phyloP scores from a whole-genome alignment of 2,888 invertebrate genomes.

The Cremastinae sp. region DNA sequence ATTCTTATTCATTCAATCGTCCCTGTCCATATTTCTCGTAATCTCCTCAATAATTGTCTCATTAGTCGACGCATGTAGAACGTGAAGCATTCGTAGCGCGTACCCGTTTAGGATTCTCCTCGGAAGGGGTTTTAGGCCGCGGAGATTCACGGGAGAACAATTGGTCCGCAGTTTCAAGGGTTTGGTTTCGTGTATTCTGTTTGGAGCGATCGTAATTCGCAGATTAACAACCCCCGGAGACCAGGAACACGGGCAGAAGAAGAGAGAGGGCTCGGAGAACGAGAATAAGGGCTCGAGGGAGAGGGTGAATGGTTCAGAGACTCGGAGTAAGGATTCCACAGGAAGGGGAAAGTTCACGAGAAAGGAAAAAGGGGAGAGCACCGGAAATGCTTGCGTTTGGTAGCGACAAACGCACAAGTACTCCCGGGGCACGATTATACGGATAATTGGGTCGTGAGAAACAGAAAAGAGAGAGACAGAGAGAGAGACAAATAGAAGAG shows the following conservation, averaged over 20 bases:
- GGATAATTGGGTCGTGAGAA: slow-evolving; percentile 62
- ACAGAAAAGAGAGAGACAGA: slow-evolving; percentile 5
- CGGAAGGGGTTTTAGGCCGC: neutral
- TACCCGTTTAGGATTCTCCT: neutral
- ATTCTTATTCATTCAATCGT: too few relatives aligned
- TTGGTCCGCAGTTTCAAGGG: slow-evolving; percentile 26
- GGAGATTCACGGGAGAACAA: slow-evolving; percentile 41
- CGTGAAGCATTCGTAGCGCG: neutral
- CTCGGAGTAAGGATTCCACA: too few relatives aligned
- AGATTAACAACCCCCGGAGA: slow-evolving; percentile 60
- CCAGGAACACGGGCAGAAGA: slow-evolving; percentile 1
- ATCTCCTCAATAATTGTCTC: slow-evolving; percentile 23
- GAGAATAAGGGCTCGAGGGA: too few relatives aligned
- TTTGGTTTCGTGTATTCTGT: slow-evolving; percentile 46
- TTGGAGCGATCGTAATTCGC: slow-evolving; percentile 55
- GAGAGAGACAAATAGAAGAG: slow-evolving; percentile 28
- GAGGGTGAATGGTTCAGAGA: too few relatives aligned
- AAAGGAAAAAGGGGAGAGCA: slow-evolving; percentile 2
- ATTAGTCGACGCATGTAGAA: slow-evolving; percentile 37
- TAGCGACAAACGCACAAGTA: slow-evolving; percentile 60
- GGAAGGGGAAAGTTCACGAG: neutral
- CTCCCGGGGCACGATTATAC: slow-evolving; percentile 60
- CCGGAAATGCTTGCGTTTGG: slow-evolving; percentile 39
- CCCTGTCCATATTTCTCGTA: too few relatives aligned
- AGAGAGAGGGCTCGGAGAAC: neutral